A percentile compares a stretch with the other conserved stretches of the same genome.
Conservation (phyloP, 2,113 vertebrate genomes). For the Alosa alosa region DNA sequence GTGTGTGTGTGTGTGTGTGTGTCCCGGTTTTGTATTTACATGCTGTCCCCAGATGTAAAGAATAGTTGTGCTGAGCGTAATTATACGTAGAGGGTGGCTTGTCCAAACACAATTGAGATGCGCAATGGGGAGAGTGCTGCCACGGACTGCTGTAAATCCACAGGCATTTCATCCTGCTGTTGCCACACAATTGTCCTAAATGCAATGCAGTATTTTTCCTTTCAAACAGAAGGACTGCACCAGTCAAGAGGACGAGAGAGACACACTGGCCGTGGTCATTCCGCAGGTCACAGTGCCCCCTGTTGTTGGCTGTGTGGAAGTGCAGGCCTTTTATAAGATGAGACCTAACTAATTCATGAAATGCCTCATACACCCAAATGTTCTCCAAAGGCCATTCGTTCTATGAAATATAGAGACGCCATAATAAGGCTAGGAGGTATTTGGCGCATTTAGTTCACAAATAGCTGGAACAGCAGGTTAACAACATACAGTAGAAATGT, state of each 20-base stretch:
- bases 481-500: slow-evolving; percentile 37
- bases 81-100: slow-evolving; percentile 66
- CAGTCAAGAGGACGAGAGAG: slow-evolving; percentile 64
- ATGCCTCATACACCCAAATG: slow-evolving; percentile 45
- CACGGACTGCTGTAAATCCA: slow-evolving; percentile 56
- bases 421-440: slow-evolving; percentile 39
- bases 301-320: slow-evolving; percentile 46
- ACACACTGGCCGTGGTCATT: slow-evolving; percentile 49
- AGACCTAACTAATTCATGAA: slow-evolving; percentile 56
- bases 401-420: slow-evolving; percentile 46
- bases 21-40: slow-evolving; percentile 60
- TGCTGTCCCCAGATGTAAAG: slow-evolving; percentile 56
- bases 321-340: slow-evolving; percentile 32
- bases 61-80: slow-evolving; percentile 70
- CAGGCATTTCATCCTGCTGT: slow-evolving; percentile 45
- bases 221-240: slow-evolving; percentile 64
- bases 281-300: slow-evolving; percentile 73
- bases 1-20: neutral
- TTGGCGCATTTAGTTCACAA: slow-evolving; percentile 38
- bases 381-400: slow-evolving; percentile 48
- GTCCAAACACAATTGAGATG: slow-evolving; percentile 72
- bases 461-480: slow-evolving; percentile 38
- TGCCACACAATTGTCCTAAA: slow-evolving; percentile 61
- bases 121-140: slow-evolving; percentile 58
- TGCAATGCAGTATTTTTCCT: slow-evolving; percentile 66